Percentiles rank a stretch among this genome's conserved stretches.
phyloP scores from a whole-genome alignment of 64 coral and sea anemone genomes.

The Pocillopora damicornis region DNA sequence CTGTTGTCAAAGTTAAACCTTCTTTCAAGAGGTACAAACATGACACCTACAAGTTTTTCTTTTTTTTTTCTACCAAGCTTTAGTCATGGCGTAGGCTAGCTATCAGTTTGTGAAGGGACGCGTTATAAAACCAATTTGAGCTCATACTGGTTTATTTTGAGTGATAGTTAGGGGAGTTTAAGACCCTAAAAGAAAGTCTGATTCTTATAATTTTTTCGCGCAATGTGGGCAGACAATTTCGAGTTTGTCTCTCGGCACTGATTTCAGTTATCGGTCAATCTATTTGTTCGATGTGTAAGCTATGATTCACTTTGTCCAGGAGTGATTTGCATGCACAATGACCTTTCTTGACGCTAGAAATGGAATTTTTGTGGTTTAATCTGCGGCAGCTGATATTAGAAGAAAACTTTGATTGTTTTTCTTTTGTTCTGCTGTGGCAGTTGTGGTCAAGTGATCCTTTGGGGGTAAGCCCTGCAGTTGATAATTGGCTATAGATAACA shows the following conservation, averaged over 20 bases:
- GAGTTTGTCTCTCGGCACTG: not conserved
- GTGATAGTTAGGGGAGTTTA: not conserved
- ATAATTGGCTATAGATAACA: conserved; percentile 31
- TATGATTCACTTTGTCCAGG: conserved; percentile 10
- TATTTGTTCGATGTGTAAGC: conserved; percentile 7
- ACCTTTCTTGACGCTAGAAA: conserved; percentile 7
- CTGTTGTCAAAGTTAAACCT: not conserved
- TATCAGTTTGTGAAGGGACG: no score
- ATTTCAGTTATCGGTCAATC: not conserved
- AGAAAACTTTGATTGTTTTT: conserved; percentile 30
- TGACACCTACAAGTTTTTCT: not conserved
- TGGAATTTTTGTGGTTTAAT: conserved; percentile 6
- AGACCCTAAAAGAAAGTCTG: not conserved
- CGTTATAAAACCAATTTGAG: not conserved
- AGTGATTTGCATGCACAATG: not conserved
- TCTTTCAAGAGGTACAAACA: conserved; percentile 31
- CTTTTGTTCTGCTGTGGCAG: not conserved
- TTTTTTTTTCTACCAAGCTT: not conserved
- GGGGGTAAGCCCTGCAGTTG: not conserved
- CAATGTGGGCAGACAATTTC: conserved; percentile 4
- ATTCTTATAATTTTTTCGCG: not conserved
- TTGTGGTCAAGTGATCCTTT: not conserved
- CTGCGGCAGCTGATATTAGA: not conserved
- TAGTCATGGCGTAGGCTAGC: not conserved
- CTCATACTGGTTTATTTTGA: not conserved